These are phyloP conservation scores for Emys orbicularis DNA, from an alignment of 2,797 vertebrate genomes.

Conservation along the genomic window DNA sequence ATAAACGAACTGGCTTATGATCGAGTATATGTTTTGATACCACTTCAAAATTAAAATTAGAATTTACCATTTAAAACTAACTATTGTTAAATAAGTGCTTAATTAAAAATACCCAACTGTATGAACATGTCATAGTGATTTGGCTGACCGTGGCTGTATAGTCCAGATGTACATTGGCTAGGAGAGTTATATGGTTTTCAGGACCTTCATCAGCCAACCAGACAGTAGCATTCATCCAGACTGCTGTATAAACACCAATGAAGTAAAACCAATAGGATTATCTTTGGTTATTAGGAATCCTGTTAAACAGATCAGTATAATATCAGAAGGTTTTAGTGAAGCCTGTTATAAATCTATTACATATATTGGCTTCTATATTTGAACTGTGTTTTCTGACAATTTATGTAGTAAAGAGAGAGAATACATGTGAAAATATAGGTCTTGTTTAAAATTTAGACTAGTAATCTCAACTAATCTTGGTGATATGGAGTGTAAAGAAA, in stretches of 20 bases:
- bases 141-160: background rate
- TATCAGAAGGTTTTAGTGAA: background rate
- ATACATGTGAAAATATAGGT: background rate
- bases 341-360: background rate
- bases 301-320: background rate
- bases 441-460: background rate
- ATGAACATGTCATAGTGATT: background rate
- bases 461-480: background rate
- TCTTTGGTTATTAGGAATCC: background rate
- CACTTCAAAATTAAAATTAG: background rate
- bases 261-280: background rate
- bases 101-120: background rate
- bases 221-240: background rate
- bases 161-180: background rate
- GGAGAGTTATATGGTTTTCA: background rate
- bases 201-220: background rate
- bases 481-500: background rate
- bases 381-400: background rate
- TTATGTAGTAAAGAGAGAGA: background rate
- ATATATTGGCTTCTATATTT: background rate
- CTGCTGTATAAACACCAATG: background rate
- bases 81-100: background rate
- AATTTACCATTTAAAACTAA: background rate
- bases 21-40: background rate
- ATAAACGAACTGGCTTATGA: too few species aligned